phyloP scores from a whole-genome alignment of 1,140 invertebrate genomes.

The Aphelenchoides avenae region DNA sequence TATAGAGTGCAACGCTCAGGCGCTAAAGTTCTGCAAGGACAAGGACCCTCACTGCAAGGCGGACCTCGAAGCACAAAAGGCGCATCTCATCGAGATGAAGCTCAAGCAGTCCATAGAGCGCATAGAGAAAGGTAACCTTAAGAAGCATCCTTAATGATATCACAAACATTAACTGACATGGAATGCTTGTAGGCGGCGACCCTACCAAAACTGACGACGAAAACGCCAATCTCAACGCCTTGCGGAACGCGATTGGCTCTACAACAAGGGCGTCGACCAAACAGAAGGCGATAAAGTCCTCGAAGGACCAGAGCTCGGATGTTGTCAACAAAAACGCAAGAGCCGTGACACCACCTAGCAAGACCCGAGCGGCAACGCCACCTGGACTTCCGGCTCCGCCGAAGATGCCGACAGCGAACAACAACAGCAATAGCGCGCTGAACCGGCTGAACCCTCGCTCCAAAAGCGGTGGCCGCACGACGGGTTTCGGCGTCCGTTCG shows the following conservation, averaged over 20 bases:
- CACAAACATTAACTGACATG: slow-evolving; percentile 3
- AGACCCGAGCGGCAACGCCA: slow-evolving; percentile 12
- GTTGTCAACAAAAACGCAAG: slow-evolving; percentile 16
- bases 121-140: slow-evolving; percentile 57
- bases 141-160: neutral
- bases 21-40: slow-evolving; percentile 59
- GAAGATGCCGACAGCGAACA: slow-evolving; percentile 13
- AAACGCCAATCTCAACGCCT: slow-evolving; percentile 35
- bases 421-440: slow-evolving; percentile 16
- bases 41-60: slow-evolving; percentile 51
- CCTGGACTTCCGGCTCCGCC: too few species aligned
- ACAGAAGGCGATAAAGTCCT: too few species aligned
- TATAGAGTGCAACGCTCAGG: slow-evolving; percentile 52
- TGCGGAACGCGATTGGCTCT: slow-evolving; percentile 41
- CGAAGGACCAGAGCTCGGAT: slow-evolving; percentile 24
- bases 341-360: too few species aligned
- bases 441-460: slow-evolving; percentile 1
- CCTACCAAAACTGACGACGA: slow-evolving; percentile 34
- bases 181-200: slow-evolving; percentile 32
- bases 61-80: slow-evolving; percentile 52
- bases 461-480: slow-evolving; percentile 4
- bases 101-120: slow-evolving; percentile 56
- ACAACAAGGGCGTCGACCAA: slow-evolving; percentile 23
- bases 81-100: slow-evolving; percentile 54
- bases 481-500: too few species aligned